Conservation (phyloP, 1,140 invertebrate genomes). For the Schlechtendalia chinensis region DNA sequence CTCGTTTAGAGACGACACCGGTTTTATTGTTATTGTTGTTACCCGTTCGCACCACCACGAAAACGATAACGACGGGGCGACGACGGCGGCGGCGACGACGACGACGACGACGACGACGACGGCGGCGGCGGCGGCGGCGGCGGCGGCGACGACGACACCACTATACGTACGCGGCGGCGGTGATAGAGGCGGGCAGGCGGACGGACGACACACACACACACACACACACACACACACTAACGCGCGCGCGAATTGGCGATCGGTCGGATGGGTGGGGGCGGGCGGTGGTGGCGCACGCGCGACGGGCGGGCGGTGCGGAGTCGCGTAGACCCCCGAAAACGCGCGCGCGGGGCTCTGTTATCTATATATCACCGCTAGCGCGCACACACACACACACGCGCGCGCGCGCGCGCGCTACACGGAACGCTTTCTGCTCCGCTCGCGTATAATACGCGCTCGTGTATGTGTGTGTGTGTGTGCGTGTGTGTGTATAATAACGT, state of each 20-base stretch:
- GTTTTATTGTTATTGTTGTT: slow-evolving; percentile 39
- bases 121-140: not conserved
- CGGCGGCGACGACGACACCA: not conserved
- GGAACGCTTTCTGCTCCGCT: not conserved
- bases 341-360: slow-evolving; percentile 42
- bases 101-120: not conserved
- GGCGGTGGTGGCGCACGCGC: not conserved
- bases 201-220: slow-evolving; percentile 21
- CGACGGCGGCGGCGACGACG: slow-evolving; percentile 7
- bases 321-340: slow-evolving; percentile 31
- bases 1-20: slow-evolving; percentile 38
- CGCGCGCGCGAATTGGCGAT: too few species aligned
- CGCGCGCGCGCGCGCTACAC: too few species aligned
- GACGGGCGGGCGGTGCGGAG: not conserved
- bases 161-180: not conserved
- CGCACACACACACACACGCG: not conserved
- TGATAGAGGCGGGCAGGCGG: not conserved
- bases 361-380: slow-evolving; percentile 26
- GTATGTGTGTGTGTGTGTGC: too few species aligned
- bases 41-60: slow-evolving; percentile 41
- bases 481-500: not conserved
- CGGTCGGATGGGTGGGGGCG: not conserved
- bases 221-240: too few species aligned
- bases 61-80: slow-evolving; percentile 23
- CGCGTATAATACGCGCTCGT: not conserved